phyloP scores from a whole-genome alignment of 2,797 vertebrate species.

The Gadopsis bispinosus region DNA sequence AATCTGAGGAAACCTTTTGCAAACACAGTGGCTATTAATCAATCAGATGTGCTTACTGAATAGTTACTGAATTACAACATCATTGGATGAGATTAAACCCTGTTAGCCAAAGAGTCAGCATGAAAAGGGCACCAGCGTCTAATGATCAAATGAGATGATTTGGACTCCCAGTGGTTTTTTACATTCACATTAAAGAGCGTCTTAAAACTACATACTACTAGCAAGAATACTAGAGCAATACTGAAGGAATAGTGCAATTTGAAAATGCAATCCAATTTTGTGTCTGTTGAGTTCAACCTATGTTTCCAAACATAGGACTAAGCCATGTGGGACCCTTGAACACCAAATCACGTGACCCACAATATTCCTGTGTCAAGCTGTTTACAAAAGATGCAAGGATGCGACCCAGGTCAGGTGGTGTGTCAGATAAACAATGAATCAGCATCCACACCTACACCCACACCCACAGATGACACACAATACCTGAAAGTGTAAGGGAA shows the following conservation, averaged over 20 bases:
- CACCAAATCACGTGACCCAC: slow-evolving; percentile 11
- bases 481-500: not conserved
- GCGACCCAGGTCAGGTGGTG: not conserved
- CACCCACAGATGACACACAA: not conserved
- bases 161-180: not conserved
- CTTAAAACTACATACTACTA: not conserved
- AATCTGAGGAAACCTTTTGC: slow-evolving; percentile 13
- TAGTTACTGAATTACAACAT: slow-evolving; percentile 10
- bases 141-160: not conserved
- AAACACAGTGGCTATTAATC: not conserved
- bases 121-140: not conserved
- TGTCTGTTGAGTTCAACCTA: slow-evolving; percentile 3
- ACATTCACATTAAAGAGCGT: not conserved
- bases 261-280: not conserved
- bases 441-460: no score
- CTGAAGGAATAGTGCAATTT: not conserved
- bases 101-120: slow-evolving; percentile 3
- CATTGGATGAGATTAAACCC: not conserved
- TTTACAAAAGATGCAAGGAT: slow-evolving; percentile 2
- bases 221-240: not conserved
- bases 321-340: not conserved
- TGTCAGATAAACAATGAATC: not conserved
- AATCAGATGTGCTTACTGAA: slow-evolving; percentile 5
- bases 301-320: not conserved
- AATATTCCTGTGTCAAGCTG: slow-evolving; percentile 9